Evolutionary conservation across 2,888 invertebrate genomes (phyloP), one percentile per base, ranked within the genome.

Genomic region (Muschampia plurimacula): DNA sequence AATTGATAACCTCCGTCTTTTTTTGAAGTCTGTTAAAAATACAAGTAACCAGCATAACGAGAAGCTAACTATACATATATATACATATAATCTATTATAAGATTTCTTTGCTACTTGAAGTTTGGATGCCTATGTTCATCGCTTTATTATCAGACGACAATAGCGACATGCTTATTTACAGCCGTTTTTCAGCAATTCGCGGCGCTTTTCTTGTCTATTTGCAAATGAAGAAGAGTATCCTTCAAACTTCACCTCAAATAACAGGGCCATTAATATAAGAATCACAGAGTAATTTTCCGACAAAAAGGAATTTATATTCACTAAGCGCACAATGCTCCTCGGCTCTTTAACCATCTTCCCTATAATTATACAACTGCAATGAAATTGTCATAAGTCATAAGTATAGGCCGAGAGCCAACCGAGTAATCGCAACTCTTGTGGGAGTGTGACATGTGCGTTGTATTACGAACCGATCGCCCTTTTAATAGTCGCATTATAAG

Each of bases 281-380:
- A 64, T 44, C 15, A 63, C 44, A 44, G 2, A 59, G 28, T 46
- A 67, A n/a, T 60, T 59, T 60, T 15, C 28, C n/a, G 15, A n/a
- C 4, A 15, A 46, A 46, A 57, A 10, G 7, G 46, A 13, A 15
- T 22, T 13, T 57, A 22, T n/a, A 49, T 60, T 36, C 6, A 49
- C 59, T 60, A 60, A 68, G 46, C 67, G 60, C 63, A 62, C 65
- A 63, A 72, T 22, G 22, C 22, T 22, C 0, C 22, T 22, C 22
- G 22, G 22, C 22, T 22, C 22, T 22, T 22, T 22, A 22, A 22
- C 22, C 22, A 74, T 70, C 73, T 32, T 57, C 73, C 74, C 63
- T 77, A 75, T 74, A 72, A 88, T 90, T 87, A 88, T 82, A 74
- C 75, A 63, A 85, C 74, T 79, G 79, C 87, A 89, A 91, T 89